Evolutionary conservation across 2,113 vertebrate genomes (phyloP), one percentile per base, ranked within the genome.

Genomic region (Dermatemys mawii): DNA sequence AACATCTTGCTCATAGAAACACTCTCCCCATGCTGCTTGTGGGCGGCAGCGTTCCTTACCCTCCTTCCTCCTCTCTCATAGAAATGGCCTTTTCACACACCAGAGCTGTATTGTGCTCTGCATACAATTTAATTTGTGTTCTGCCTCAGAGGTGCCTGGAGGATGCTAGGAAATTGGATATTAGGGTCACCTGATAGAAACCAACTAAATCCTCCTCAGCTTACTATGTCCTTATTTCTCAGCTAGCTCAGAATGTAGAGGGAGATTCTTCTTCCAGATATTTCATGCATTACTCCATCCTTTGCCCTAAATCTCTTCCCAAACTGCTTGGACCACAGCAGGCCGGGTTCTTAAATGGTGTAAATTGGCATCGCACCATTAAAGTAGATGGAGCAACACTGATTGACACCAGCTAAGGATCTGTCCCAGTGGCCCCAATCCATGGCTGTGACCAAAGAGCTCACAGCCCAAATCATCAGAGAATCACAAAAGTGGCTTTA

Each of bases 381-480:
- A 11, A 8, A 70, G 70, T 54, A 38, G 41, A 85, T 22, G 21
- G 49, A 50, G 49, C 29, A 1, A 2, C 67, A 1, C 29, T 10
- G 88, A 21, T 76, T 53, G 32, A 46, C 11, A 53, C 5, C 11
- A 38, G 46, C 32, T 84, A 9, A 78, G 57, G 54, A 82, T 4
- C 4, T 67, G 76, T n/a, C 70, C 1, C 9, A 1, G 26, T 3
- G 7, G 41, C 8, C 75, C 6, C 4, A 6, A 24, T 12, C 49
- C 60, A 32, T 48, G 81, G 12, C 84, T 24, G 46, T 12, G 24
- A 81, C 49, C 6, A 2, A 55, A 55, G 80, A 32, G n/a, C 3
- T 3, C 0, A 0, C 1, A 4, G 60, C 8, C 41, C 2, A n/a
- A 51, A 63, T 0, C 0, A 87, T 49, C 7, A 11, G 50, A 22